These are phyloP conservation scores for Nerophis lumbriciformis DNA, from an alignment of 2,113 vertebrate species.

Conservation along the genomic window DNA sequence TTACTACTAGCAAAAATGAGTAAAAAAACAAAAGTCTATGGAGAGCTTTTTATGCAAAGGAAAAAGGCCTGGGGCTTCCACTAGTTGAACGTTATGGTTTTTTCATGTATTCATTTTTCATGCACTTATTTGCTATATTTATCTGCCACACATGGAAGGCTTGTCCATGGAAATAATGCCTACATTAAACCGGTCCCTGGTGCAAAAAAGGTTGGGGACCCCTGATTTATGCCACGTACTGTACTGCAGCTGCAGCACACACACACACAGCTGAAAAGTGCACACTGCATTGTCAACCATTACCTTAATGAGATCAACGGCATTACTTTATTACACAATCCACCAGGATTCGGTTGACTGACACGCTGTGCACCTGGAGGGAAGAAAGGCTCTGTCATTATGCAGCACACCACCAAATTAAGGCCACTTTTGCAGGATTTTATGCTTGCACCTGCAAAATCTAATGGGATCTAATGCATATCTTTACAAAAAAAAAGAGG, in stretches of 20 bases:
- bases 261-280: neutral
- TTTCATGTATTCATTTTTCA: too few species aligned
- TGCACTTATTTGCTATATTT: too few species aligned
- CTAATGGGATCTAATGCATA: neutral
- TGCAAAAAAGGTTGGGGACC: too few species aligned
- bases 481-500: neutral
- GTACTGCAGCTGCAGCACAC: neutral
- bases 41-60: too few species aligned
- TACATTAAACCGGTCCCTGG: too few species aligned
- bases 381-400: slow-evolving; percentile 13
- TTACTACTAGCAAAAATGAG: too few species aligned
- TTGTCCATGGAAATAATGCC: too few species aligned
- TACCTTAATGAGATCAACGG: slow-evolving; percentile 2
- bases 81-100: too few species aligned
- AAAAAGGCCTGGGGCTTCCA: too few species aligned
- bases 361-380: slow-evolving; percentile 10
- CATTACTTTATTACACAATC: slow-evolving; percentile 10
- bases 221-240: too few species aligned
- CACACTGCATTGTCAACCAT: neutral
- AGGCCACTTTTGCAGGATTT: slow-evolving; percentile 8
- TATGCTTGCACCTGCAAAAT: neutral
- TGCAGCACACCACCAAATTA: slow-evolving; percentile 2
- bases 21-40: too few species aligned
- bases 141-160: too few species aligned
- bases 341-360: slow-evolving; percentile 8